A percentile compares a stretch with the other conserved stretches of the same genome.
Evolutionary conservation across 2,113 vertebrate species (phyloP).

Genomic region (Micronycteris hirsuta): DNA sequence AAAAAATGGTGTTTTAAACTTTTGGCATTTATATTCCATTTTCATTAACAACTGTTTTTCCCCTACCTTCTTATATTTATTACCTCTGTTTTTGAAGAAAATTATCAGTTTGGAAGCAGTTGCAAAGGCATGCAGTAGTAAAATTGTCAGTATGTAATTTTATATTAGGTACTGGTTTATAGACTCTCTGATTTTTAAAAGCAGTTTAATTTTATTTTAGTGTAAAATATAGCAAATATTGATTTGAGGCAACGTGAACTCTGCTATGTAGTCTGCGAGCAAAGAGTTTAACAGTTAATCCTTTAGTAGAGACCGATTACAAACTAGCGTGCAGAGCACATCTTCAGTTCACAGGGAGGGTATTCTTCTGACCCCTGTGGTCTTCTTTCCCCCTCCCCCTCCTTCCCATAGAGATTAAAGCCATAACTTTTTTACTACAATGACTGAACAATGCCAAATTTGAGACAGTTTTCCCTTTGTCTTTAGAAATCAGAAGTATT

Average conservation of each 20-base stretch:
- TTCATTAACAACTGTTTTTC: constrained; percentile 36
- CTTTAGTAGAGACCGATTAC: not conserved
- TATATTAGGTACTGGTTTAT: not conserved
- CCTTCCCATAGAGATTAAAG: not conserved
- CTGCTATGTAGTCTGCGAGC: not conserved
- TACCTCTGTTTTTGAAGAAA: constrained; percentile 34
- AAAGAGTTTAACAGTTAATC: not conserved
- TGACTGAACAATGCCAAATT: not conserved
- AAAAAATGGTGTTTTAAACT: constrained; percentile 46
- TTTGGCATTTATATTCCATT: constrained; percentile 8
- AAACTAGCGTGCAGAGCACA: not conserved
- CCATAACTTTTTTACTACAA: not conserved
- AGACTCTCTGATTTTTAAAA: constrained; percentile 27
- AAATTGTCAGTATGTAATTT: constrained; percentile 19
- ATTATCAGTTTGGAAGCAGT: not conserved
- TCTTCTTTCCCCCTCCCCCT: not conserved
- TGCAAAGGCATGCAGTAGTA: not conserved
- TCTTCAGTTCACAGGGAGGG: not conserved
- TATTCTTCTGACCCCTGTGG: not conserved
- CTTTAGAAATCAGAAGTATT: not conserved
- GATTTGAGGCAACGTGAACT: not conserved
- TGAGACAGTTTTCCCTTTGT: not conserved
- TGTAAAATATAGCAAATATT: constrained; percentile 16
- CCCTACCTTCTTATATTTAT: not conserved
- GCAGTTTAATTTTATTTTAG: not conserved